These are phyloP conservation scores for Elymnias hypermnestra DNA, from an alignment of 1,140 invertebrate genomes.

Conservation along the genomic window DNA sequence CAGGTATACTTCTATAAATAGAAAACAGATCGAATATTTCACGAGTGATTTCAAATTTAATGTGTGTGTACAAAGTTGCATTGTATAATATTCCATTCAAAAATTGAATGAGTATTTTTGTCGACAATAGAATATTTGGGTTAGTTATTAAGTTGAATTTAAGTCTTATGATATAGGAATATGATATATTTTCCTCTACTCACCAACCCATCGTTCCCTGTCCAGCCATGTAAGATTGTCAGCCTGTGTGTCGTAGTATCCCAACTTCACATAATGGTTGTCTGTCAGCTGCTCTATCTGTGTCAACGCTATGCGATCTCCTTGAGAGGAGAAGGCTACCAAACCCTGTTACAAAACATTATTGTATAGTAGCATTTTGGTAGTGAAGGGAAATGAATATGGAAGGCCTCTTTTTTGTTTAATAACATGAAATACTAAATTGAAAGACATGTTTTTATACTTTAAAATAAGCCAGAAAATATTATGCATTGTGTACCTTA, in stretches of 20 bases:
- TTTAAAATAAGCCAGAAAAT: too few relatives aligned
- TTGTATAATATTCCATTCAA: neutral
- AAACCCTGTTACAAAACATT: constrained; percentile 80
- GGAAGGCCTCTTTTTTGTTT: too few relatives aligned
- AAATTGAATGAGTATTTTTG: neutral
- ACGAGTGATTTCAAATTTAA: neutral
- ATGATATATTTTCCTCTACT: constrained; percentile 26
- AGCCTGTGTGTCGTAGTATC: constrained; percentile 96
- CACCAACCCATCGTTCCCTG: constrained; percentile 92
- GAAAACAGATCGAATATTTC: too few relatives aligned
- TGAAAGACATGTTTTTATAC: too few relatives aligned
- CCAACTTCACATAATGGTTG: constrained; percentile 96
- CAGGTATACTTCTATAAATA: too few relatives aligned
- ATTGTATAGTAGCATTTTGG: neutral
- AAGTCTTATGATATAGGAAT: neutral
- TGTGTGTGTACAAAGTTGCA: neutral
- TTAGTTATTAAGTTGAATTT: too few relatives aligned
- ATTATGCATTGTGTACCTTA: too few relatives aligned
- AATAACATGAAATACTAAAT: too few relatives aligned
- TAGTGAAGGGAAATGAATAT: neutral
- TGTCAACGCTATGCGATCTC: constrained; percentile 98
- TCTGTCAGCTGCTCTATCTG: constrained; percentile 98
- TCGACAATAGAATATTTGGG: too few relatives aligned
- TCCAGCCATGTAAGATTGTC: constrained; percentile 97
- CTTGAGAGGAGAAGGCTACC: constrained; percentile 97